Base-by-base conservation (phyloP, 2,113 vertebrate species). In the Danionella cerebrum region DNA sequence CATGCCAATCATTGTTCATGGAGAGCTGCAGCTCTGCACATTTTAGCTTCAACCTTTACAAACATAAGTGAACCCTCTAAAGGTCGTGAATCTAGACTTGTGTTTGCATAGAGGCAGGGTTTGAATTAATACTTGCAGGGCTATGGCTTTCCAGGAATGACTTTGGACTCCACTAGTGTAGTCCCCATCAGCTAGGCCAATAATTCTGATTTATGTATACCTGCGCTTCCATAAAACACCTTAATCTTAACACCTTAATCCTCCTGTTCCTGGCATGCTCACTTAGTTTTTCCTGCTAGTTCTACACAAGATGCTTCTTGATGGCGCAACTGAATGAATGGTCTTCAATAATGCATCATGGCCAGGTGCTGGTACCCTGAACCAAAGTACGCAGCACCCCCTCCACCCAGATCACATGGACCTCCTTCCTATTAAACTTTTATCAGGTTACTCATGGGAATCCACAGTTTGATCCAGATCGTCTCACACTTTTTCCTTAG, bases 341-440 rank as follows among this genome's bases (percentile, higher is more conserved):
- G 68, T 70, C 67, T 81, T 87, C 71, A 88, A 88, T 87, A 87
- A 88, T 88, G 84, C 82, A 87, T 75, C 8, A 73, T 75, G 65
- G 77, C 83, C 80, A 84, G 84, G 83, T 84, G 84, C 83, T 69
- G 62, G 13, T 76, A 71, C 66, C 75, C 81, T 74, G 77, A 73
- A 76, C 73, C 55, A 68, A 75, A 78, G 72, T 67, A 45, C 65
- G 70, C 51, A 47, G 22, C 38, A 21, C 25, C 31, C 42, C 31
- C 29, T 48, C 41, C 33, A 33, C 33, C n/a, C 24, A 42, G 31
- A 64, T 73, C 57, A 54, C 65, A 73, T 57, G 33, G 21, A 21
- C 57, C 66, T 65, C 41, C 42, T 51, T 14, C 12, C 52, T 72
- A 86, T 85, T 57, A 84, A 84, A 84, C 63, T 84, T 84, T 85